A percentile compares a stretch with the other conserved stretches of the same genome.
Evolutionary conservation across 2,113 vertebrate species (phyloP).

Genomic region (Heterocephalus glaber): DNA sequence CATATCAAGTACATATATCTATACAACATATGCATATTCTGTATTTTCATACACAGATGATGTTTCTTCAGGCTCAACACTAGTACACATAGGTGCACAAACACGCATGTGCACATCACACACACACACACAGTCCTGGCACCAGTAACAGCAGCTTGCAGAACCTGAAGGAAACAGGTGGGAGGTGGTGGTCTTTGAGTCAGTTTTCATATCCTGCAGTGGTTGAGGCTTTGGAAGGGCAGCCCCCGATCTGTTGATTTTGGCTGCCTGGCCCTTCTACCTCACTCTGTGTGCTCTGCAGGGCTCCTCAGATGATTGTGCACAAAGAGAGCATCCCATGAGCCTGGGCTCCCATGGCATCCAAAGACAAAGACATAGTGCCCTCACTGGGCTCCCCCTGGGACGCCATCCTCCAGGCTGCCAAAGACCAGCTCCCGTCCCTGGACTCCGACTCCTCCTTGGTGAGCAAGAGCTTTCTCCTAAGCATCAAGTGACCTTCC

Average conservation of each 20-base stretch:
- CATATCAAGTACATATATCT: background rate
- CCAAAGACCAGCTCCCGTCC: constrained; percentile 86
- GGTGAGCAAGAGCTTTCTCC: constrained; percentile 78
- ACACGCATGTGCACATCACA: background rate
- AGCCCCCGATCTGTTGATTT: background rate
- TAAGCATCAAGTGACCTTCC: background rate
- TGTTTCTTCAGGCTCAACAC: background rate
- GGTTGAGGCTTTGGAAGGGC: background rate
- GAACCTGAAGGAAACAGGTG: constrained; percentile 18
- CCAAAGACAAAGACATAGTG: constrained; percentile 34
- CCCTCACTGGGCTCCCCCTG: constrained; percentile 64
- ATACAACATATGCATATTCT: background rate
- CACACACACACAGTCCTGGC: background rate
- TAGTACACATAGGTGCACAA: background rate
- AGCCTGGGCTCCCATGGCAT: constrained; percentile 78
- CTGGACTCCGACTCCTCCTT: constrained; percentile 85
- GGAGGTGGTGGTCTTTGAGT: background rate
- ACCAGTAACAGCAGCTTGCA: background rate
- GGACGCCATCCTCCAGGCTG: constrained; percentile 83
- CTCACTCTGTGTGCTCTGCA: constrained; percentile 2
- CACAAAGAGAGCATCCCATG: constrained; percentile 4
- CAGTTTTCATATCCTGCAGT: background rate
- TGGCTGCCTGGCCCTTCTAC: background rate
- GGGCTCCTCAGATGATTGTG: constrained; percentile 33
- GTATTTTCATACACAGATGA: background rate